phyloP scores from a whole-genome alignment of 2,888 invertebrate species.

The Tenthredo amoena region DNA sequence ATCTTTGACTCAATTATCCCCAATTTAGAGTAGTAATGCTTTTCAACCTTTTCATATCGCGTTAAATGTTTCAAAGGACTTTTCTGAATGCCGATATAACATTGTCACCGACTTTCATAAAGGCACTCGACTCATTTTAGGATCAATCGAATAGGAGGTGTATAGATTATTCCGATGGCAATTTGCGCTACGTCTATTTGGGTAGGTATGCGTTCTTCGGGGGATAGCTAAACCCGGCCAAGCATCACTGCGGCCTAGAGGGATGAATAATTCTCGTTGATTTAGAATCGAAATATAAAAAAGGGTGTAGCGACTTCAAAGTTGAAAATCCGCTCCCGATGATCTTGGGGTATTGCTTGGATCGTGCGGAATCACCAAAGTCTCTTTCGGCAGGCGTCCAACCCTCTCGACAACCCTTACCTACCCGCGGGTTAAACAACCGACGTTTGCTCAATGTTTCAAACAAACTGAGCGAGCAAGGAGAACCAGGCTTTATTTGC shows the following conservation, averaged over 20 bases:
- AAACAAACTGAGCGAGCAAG: conserved; percentile 70
- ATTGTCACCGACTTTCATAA: neutral
- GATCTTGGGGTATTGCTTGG: conserved; percentile 18
- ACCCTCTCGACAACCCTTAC: conserved; percentile 42
- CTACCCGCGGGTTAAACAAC: conserved; percentile 65
- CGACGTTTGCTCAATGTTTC: conserved; percentile 72
- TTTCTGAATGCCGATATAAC: neutral
- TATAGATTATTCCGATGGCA: conserved; percentile 2
- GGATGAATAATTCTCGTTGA: conserved; percentile 36
- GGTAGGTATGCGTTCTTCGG: neutral
- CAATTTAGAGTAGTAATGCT: neutral
- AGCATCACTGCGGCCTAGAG: neutral
- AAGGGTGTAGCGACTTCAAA: conserved; percentile 15
- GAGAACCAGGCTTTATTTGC: conserved; percentile 71
- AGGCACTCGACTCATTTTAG: neutral
- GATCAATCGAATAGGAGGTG: neutral
- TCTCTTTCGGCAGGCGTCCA: conserved; percentile 14
- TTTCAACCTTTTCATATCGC: neutral
- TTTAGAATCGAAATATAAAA: neutral
- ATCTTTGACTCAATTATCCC: conserved; percentile 42
- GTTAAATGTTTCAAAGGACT: conserved; percentile 9
- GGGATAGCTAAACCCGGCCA: neutral
- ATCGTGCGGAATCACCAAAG: neutral
- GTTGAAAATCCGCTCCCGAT: conserved; percentile 15
- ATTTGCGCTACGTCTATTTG: neutral